Conservation (phyloP, 2,888 invertebrate species). For the Hypomecis punctinalis region DNA sequence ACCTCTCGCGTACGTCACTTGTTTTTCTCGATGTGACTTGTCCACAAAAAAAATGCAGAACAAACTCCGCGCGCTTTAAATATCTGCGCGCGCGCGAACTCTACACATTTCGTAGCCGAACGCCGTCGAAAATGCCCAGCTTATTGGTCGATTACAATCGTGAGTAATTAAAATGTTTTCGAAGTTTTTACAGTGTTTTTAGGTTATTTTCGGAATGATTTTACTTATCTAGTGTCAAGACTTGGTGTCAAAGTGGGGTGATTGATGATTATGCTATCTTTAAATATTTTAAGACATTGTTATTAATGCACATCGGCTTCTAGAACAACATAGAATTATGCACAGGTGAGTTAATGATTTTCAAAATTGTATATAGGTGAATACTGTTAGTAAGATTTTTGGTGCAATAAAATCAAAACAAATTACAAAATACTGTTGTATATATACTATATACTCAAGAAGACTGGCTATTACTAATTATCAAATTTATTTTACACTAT, state of each 20-base stretch:
- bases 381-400: too few species aligned
- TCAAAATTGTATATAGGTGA: too few species aligned
- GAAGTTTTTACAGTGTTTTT: not conserved
- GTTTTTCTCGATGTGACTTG: slow-evolving; percentile 35
- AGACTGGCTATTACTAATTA: too few species aligned
- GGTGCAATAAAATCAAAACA: too few species aligned
- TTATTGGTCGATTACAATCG: slow-evolving; percentile 20
- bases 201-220: not conserved
- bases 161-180: slow-evolving; percentile 25
- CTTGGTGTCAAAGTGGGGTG: slow-evolving; percentile 4
- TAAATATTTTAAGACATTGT: not conserved
- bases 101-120: slow-evolving; percentile 21
- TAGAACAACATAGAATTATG: not conserved
- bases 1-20: slow-evolving; percentile 34
- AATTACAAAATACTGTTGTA: too few species aligned
- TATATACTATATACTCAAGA: too few species aligned
- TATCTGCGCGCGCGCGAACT: slow-evolving; percentile 20
- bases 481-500: too few species aligned
- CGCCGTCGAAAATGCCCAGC: slow-evolving; percentile 35
- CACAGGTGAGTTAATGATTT: too few species aligned
- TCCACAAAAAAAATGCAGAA: slow-evolving; percentile 20
- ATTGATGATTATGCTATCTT: not conserved
- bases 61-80: slow-evolving; percentile 22
- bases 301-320: not conserved
- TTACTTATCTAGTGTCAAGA: slow-evolving; percentile 4